phyloP scores from a whole-genome alignment of 92 coral and sea anemone species.

The Palythoa grandiflora region DNA sequence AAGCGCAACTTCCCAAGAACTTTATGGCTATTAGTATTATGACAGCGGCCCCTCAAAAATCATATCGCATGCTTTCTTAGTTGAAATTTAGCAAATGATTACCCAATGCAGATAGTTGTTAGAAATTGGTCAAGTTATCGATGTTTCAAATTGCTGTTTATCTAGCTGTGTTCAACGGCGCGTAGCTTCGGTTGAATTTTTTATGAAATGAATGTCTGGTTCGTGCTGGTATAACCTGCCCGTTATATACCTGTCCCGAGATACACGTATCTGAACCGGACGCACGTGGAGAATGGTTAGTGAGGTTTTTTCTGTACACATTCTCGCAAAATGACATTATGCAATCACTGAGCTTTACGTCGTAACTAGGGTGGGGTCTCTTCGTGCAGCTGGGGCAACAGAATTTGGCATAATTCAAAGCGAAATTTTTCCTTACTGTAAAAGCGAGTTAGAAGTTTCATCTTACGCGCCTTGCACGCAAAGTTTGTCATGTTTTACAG shows the following conservation, averaged over 20 bases:
- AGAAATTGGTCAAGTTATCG: slow-evolving; percentile 42
- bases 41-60: not conserved
- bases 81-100: slow-evolving; percentile 31
- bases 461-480: not conserved
- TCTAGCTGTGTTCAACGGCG: slow-evolving; percentile 89
- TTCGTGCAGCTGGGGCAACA: slow-evolving; percentile 18
- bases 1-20: not conserved
- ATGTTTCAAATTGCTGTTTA: slow-evolving; percentile 69
- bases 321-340: not conserved
- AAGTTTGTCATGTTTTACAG: not conserved
- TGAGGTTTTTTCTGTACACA: not conserved
- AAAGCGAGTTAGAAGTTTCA: not conserved
- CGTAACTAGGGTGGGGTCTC: slow-evolving; percentile 39
- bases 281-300: slow-evolving; percentile 38
- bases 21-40: not conserved
- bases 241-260: not conserved
- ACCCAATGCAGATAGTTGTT: slow-evolving; percentile 20
- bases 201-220: slow-evolving; percentile 64
- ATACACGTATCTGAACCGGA: slow-evolving; percentile 25
- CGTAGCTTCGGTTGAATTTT: slow-evolving; percentile 86
- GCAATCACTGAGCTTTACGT: not conserved
- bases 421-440: not conserved
- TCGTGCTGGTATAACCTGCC: slow-evolving; percentile 32
- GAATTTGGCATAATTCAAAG: not conserved
- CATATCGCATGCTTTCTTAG: slow-evolving; percentile 3